Conservation (phyloP, 2,797 vertebrate species). For the Malacoraja senta region DNA sequence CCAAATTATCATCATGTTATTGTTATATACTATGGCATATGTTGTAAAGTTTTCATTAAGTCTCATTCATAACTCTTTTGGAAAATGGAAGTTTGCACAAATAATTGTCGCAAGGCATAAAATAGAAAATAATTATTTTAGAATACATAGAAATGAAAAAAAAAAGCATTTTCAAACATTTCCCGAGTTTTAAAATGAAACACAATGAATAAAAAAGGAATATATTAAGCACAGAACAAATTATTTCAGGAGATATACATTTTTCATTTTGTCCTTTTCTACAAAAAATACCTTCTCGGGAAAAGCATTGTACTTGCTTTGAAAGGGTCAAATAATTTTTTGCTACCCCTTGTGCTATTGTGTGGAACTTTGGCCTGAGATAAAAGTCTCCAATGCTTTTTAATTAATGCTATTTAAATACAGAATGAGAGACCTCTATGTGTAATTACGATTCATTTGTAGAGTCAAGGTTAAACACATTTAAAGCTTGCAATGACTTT, state of each 20-base stretch:
- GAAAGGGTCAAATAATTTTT: conserved; percentile 38
- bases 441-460: conserved; percentile 35
- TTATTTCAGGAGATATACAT: conserved; percentile 36
- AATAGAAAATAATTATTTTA: conserved; percentile 1
- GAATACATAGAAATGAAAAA: not conserved
- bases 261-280: conserved; percentile 36
- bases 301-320: conserved; percentile 34
- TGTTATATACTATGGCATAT: not conserved
- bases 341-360: conserved; percentile 9
- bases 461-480: conserved; percentile 35
- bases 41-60: not conserved
- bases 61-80: not conserved
- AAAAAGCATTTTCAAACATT: not conserved
- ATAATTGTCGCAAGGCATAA: not conserved
- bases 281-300: conserved; percentile 6
- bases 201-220: conserved; percentile 13
- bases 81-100: not conserved
- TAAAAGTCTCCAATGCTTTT: conserved; percentile 33
- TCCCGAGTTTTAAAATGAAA: not conserved
- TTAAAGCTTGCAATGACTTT: conserved; percentile 22
- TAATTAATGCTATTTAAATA: conserved; percentile 36
- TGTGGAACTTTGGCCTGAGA: conserved; percentile 36
- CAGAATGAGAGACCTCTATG: conserved; percentile 30
- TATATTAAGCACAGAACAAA: conserved; percentile 6
- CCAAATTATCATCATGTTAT: not conserved